Percentiles rank a stretch among this genome's conserved stretches.
phyloP scores from a whole-genome alignment of 64 coral and sea anemone species.

The Porites australiensis region DNA sequence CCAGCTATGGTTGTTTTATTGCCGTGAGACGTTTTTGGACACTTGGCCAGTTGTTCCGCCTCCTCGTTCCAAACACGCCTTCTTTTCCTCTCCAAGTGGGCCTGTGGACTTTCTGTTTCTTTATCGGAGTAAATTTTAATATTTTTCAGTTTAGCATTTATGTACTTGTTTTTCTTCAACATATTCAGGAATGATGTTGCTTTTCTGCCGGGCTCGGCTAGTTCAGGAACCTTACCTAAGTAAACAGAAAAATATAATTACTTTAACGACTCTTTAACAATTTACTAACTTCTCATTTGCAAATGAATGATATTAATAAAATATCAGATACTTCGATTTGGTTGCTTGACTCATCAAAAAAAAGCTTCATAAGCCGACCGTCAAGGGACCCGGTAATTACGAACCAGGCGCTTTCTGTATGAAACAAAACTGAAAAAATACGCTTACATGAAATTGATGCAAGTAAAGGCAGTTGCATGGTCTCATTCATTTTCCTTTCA shows the following conservation, averaged over 20 bases:
- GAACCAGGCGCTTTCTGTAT: too few species aligned
- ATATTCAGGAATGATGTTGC: not conserved
- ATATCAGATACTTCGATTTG: too few species aligned
- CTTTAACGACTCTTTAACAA: not conserved
- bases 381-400: too few species aligned
- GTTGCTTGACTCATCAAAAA: too few species aligned
- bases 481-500: too few species aligned
- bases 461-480: too few species aligned
- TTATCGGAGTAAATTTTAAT: not conserved
- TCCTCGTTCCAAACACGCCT: constrained; percentile 51
- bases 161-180: not conserved
- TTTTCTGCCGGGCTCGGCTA: not conserved
- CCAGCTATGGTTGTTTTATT: constrained; percentile 15
- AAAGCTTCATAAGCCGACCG: too few species aligned
- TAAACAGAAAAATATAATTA: not conserved
- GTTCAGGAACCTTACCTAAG: not conserved
- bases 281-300: too few species aligned
- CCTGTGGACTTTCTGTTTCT: not conserved
- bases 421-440: too few species aligned
- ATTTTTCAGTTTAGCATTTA: constrained; percentile 12
- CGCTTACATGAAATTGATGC: too few species aligned
- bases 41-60: constrained; percentile 26
- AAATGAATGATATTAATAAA: too few species aligned
- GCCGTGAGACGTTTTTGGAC: not conserved
- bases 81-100: constrained; percentile 2